phyloP scores from a whole-genome alignment of 2,113 vertebrate species.

The Telmatochromis bifrenatus region DNA sequence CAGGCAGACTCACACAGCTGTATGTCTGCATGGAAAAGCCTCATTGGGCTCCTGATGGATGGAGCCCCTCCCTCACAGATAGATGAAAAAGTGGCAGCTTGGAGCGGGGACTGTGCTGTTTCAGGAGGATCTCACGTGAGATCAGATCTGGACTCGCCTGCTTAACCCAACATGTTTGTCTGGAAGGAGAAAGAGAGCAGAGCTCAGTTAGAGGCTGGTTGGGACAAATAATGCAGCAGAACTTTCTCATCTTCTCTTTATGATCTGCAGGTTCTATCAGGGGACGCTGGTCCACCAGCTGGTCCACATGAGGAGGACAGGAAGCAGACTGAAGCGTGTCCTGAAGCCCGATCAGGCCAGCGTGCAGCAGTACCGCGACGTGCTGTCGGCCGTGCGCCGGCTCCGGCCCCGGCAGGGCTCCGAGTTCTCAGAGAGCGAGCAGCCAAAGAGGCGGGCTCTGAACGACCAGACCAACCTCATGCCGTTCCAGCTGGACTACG shows the following conservation, averaged over 20 bases:
- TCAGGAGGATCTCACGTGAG: not conserved
- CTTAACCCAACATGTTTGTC: not conserved
- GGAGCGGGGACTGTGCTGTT: not conserved
- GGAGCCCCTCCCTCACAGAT: not conserved
- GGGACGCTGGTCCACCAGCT: conserved; percentile 76
- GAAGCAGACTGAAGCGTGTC: conserved; percentile 39
- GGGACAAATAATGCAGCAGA: not conserved
- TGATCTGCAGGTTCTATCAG: conserved; percentile 69
- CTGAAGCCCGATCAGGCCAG: conserved; percentile 44
- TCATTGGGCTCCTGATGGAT: not conserved
- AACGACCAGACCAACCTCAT: not conserved
- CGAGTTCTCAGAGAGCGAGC: accelerated
- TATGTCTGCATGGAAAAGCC: not conserved
- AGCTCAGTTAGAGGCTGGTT: not conserved
- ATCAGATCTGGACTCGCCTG: not conserved
- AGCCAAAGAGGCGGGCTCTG: not conserved
- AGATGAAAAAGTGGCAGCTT: not conserved
- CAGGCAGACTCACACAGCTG: not conserved
- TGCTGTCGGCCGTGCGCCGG: conserved; percentile 48
- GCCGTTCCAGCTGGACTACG: not conserved
- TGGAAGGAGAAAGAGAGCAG: not conserved
- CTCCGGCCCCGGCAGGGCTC: not conserved
- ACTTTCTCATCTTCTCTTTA: not conserved
- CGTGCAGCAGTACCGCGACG: conserved; percentile 46
- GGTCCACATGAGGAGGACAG: conserved; percentile 22